phyloP scores from a whole-genome alignment of 2,113 vertebrate genomes.

The Cercopithecus mona region DNA sequence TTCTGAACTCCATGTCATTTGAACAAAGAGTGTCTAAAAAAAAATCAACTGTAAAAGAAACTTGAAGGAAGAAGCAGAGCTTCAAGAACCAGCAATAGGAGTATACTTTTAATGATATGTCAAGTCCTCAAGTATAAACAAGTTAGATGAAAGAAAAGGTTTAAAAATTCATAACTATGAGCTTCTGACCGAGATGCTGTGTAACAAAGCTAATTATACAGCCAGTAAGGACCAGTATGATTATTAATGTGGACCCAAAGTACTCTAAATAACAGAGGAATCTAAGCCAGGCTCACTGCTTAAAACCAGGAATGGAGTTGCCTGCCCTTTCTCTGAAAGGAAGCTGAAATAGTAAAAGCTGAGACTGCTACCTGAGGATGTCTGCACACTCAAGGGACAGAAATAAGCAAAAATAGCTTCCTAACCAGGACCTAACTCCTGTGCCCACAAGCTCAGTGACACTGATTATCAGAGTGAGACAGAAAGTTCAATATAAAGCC shows the following conservation, averaged over 20 bases:
- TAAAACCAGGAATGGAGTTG: neutral
- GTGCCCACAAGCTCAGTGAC: neutral
- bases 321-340: neutral
- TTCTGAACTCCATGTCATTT: conserved; percentile 34
- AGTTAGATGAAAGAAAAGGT: neutral
- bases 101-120: conserved; percentile 41
- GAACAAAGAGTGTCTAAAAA: neutral
- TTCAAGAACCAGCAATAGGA: neutral
- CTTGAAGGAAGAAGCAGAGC: neutral
- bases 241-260: neutral
- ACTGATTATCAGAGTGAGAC: neutral
- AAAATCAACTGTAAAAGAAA: neutral
- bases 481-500: neutral
- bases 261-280: neutral
- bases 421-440: neutral
- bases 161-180: conserved; percentile 32
- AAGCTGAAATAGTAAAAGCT: neutral
- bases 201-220: neutral
- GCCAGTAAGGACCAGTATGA: neutral
- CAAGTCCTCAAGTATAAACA: neutral
- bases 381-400: neutral
- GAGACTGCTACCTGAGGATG: neutral
- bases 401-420: neutral
- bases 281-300: neutral
- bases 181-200: neutral